Evolutionary conservation across 2,797 vertebrate genomes (phyloP), one percentile per base, ranked within the genome.

Genomic region (Sarcoramphus papa): DNA sequence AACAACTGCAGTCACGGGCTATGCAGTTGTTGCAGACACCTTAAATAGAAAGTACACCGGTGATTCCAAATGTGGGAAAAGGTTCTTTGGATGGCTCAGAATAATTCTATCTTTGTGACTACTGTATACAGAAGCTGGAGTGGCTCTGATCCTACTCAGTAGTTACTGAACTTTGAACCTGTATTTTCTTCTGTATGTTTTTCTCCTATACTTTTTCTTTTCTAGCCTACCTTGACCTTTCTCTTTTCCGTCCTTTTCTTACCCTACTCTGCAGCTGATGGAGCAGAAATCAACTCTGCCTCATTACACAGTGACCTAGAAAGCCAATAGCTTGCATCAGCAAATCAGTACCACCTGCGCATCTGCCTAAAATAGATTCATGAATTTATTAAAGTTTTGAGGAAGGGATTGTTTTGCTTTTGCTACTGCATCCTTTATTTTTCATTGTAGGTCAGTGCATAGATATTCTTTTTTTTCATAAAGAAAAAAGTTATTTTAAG

Each of bases 221-320:
- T 60, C 41, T 75, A 30, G n/a, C 35, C 28, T 90, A 43, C 35
- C 69, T 96, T 91, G 76, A 81, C 90, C 88, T 65, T 84, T 65
- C 41, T 73, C 27, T 81, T 88, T 88, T 92, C 57, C 88, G 76
- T 95, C 95, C 87, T 93, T 94, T 92, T 77, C 50, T 88, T 93
- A 33, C 73, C 57, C 62, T 86, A 4, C 14, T 84, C 73, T 81
- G 69, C 54, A 84, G 93, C 86, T 96, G 91, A 93, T 84, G 76
- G 60, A 94, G 85, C 80, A 90, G 79, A 95, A 96, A 88, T 78
- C 54, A 62, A 54, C 59, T 75, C 68, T 90, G 83, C 80, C 67
- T 95, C 83, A 48, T 96, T 94, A 92, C 94, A 95, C 87, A 82
- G 79, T 94, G 92, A 90, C 91, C 94, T 90, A 85, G 85, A 96